These are phyloP conservation scores for Crocuta crocuta DNA, from an alignment of 2,113 vertebrate species.

Conservation along the genomic window DNA sequence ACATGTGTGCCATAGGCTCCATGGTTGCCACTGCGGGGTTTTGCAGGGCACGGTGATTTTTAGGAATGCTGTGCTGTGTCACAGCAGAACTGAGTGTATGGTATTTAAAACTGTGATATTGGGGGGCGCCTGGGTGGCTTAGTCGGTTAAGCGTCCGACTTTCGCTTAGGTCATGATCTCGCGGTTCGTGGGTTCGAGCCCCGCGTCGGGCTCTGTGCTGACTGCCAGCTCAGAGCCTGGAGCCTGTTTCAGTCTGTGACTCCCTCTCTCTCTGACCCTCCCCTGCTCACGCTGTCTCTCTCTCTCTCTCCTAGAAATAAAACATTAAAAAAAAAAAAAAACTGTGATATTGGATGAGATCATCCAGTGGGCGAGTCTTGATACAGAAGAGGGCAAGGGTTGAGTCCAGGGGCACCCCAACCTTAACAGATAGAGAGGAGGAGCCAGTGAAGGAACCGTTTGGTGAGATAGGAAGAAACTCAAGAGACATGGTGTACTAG, in stretches of 20 bases:
- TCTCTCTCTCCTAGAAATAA: no score
- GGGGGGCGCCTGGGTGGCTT: no score
- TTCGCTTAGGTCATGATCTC: no score
- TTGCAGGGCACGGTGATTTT: not conserved
- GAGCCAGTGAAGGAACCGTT: not conserved
- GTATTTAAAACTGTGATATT: not conserved
- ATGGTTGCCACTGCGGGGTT: not conserved
- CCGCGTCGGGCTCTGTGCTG: no score
- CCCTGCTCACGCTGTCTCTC: no score
- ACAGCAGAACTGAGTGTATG: not conserved
- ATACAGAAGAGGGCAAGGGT: not conserved
- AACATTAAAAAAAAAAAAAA: no score
- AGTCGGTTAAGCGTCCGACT: no score
- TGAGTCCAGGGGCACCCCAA: not conserved
- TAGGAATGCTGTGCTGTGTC: not conserved
- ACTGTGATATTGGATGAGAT: not conserved
- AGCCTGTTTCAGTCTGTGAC: no score
- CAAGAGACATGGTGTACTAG: not conserved
- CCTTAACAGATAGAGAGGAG: not conserved
- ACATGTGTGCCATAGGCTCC: not conserved
- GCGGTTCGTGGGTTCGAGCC: no score
- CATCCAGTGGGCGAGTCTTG: not conserved
- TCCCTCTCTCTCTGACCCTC: no score
- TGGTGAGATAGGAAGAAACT: not conserved
- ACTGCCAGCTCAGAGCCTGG: no score